Evolutionary conservation across 37 sponge, comb jelly and placozoan species (phyloP), one percentile per base, ranked within the genome.

Genomic region (Agelas oroides): DNA sequence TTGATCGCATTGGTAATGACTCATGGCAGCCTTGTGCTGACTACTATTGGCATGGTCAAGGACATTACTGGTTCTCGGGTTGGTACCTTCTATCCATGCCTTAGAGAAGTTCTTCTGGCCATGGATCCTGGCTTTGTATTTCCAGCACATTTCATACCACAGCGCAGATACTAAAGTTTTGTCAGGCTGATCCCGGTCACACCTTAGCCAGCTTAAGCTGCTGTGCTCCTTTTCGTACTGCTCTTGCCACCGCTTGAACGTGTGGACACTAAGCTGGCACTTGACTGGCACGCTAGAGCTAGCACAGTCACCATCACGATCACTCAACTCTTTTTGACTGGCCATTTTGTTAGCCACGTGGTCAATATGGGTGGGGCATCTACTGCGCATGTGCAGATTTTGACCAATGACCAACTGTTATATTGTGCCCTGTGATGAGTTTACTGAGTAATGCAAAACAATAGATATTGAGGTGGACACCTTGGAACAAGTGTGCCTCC

Each of bases 11-110:
- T 72, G 38, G 16, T 55, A 25, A 5, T n/a, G 64, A 30, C 65
- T 28, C 92, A 82, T 82, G 40, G 89, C 77, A 21, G 54, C 55
- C 16, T 62, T 78, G 76, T 90, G 91, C 77, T 80, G 85, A 1
- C 80, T 77, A 30, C 79, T 76, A 12, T 16, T 77, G 37, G 83
- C 87, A 77, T 91, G 92, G 55, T 91, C 92, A 17, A 81, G 32
- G 30, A 87, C 55, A 70, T 84, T 84, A 80, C 85, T 92, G 19
- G 67, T 87, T 69, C 73, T 83, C 8, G 87, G 92, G 65, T 92
- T 92, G 32, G 65, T 73, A 17, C 84, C 92, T 69, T 19, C 36
- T 13, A 92, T 62, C 92, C 92, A 92, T 0, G 74, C 84, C 13
- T 16, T 60, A 5, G 84, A 89, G 59, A 84, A 84, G 75, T 89